Percentiles rank a stretch among this genome's conserved stretches.
Conservation (phyloP, 2,888 invertebrate genomes). For the Tachystola acroxantha region DNA sequence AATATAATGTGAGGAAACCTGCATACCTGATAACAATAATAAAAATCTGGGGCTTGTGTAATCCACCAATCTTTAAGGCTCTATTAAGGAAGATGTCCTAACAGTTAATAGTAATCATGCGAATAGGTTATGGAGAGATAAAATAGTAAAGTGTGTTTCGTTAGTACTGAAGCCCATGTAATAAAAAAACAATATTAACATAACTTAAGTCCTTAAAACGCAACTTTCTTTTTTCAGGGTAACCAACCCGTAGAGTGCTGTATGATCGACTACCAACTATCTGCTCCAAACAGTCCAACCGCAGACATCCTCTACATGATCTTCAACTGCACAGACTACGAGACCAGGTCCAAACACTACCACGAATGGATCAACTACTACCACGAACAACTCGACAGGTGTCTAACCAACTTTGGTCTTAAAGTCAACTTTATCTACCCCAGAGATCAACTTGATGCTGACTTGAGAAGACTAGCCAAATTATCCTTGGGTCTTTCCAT, state of each 20-base stretch:
- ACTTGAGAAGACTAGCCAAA: conserved; percentile 13
- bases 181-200: too few species aligned
- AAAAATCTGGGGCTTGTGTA: too few species aligned
- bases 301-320: conserved; percentile 12
- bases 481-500: conserved; percentile 3
- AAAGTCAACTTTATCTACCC: conserved; percentile 5
- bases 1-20: too few species aligned
- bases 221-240: not conserved
- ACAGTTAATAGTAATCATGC: too few species aligned
- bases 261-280: conserved; percentile 15
- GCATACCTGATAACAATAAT: too few species aligned
- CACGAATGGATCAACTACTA: conserved; percentile 9
- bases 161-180: too few species aligned
- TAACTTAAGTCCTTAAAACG: too few species aligned
- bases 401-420: conserved; percentile 2
- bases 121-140: too few species aligned
- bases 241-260: not conserved
- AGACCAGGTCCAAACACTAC: conserved; percentile 8
- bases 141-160: too few species aligned
- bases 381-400: not conserved
- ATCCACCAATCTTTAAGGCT: too few species aligned
- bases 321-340: conserved; percentile 16
- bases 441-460: conserved; percentile 7
- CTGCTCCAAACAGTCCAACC: conserved; percentile 10
- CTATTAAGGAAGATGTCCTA: too few species aligned